A percentile compares a stretch with the other conserved stretches of the same genome.
phyloP scores from a whole-genome alignment of 2,888 invertebrate species.

The Pocota personata region DNA sequence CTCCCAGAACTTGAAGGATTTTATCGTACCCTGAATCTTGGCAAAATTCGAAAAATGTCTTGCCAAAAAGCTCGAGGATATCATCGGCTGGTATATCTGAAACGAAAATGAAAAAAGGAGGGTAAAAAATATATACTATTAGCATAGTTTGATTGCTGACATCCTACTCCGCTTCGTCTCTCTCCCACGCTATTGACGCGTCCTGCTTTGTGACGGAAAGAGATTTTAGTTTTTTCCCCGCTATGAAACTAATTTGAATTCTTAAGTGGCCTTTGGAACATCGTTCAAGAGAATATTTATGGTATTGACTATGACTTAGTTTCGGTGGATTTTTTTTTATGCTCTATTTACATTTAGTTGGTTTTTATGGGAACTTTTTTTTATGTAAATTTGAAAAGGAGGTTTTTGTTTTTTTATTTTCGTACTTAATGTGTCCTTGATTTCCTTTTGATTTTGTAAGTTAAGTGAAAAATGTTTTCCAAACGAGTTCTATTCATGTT shows the following conservation, averaged over 20 bases:
- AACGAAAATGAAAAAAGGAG: constrained; percentile 11
- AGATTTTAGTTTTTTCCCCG: not conserved
- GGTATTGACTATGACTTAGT: constrained; percentile 37
- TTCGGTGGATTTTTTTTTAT: not conserved
- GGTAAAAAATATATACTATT: constrained; percentile 39
- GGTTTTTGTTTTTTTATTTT: not conserved
- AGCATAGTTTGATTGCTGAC: constrained; percentile 61
- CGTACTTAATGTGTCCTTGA: not conserved
- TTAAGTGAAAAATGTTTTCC: not conserved
- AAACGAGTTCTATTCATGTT: too few species aligned
- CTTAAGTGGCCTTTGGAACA: constrained; percentile 24
- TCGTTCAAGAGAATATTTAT: constrained; percentile 31
- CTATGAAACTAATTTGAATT: constrained; percentile 55
- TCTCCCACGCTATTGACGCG: not conserved
- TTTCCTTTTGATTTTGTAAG: not conserved
- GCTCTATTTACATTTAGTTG: constrained; percentile 13
- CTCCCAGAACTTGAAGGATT: constrained; percentile 96
- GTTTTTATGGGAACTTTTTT: not conserved
- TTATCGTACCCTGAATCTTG: constrained; percentile 99
- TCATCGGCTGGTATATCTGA: constrained; percentile 95
- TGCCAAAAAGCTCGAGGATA: constrained; percentile 95
- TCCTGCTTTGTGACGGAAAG: constrained; percentile 1
- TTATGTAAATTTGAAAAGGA: not conserved
- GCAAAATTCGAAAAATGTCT: constrained; percentile 97
- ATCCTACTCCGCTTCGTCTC: not conserved